Evolutionary conservation across 2,888 invertebrate species (phyloP).

Genomic region (Onchidella celtica): DNA sequence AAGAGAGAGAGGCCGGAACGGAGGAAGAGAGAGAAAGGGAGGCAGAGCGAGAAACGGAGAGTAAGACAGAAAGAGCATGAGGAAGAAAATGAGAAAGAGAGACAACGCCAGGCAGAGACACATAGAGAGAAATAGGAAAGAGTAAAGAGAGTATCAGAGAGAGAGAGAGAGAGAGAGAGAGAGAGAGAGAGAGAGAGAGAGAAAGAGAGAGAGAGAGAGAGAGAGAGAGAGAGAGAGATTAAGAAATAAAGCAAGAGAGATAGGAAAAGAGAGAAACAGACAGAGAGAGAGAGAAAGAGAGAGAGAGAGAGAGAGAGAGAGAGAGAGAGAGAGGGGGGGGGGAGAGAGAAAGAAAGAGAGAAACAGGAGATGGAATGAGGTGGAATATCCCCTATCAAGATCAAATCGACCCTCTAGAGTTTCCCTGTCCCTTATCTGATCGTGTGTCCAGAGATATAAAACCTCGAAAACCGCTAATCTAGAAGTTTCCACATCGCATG

Average conservation of each 20-base stretch:
- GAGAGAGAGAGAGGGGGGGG: not conserved
- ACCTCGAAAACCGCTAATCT: no score
- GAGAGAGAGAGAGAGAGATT: no score
- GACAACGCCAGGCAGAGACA: not conserved
- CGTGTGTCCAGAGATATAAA: no score
- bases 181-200: not conserved
- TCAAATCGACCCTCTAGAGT: no score
- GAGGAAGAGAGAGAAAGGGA: not conserved
- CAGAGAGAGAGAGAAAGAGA: not conserved
- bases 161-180: not conserved
- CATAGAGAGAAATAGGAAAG: slow-evolving; percentile 7
- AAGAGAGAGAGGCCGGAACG: not conserved
- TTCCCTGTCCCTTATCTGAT: no score
- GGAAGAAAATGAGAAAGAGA: not conserved
- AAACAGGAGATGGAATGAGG: not conserved
- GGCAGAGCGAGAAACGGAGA: no score
- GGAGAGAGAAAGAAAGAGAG: not conserved
- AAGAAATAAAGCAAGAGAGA: no score
- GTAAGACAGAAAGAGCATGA: no score
- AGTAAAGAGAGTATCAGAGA: not conserved
- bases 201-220: not conserved
- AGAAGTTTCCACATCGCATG: no score
- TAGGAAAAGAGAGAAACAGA: no score
- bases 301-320: not conserved
- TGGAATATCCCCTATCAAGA: no score